A percentile compares a stretch with the other conserved stretches of the same genome.
Conservation (phyloP, 2,113 vertebrate species). For the Ptilorrhoa leucosticta region DNA sequence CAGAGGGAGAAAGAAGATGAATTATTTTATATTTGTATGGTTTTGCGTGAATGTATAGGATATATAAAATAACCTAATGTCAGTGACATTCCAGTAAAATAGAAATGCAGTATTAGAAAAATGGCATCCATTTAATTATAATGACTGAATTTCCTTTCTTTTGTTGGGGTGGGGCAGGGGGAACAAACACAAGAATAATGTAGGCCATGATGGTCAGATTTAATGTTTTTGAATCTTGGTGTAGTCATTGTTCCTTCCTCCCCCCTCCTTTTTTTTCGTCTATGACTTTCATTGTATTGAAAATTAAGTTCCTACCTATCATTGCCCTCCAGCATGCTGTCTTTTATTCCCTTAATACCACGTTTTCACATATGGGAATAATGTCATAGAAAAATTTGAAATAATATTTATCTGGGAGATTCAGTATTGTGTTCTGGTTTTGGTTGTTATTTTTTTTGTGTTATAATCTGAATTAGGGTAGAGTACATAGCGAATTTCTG, state of each 20-base stretch:
- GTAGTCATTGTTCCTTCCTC: background rate
- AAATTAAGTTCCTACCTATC: constrained; percentile 6
- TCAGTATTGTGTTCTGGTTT: background rate
- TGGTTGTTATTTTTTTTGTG: background rate
- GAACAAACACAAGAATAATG: background rate
- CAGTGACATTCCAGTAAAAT: background rate
- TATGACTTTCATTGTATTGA: background rate
- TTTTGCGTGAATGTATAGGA: background rate
- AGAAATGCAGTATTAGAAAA: background rate
- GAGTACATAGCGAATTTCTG: background rate
- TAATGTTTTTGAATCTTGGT: background rate
- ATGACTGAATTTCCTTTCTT: background rate
- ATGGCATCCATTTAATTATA: background rate
- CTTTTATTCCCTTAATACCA: background rate
- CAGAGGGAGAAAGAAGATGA: background rate
- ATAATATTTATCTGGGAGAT: background rate
- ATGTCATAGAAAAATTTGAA: background rate
- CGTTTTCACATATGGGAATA: background rate
- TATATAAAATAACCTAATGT: background rate
- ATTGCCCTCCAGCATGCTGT: background rate
- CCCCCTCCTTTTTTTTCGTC: background rate
- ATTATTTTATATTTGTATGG: background rate
- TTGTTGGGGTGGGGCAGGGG: background rate
- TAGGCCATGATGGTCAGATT: background rate
- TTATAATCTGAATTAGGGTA: background rate